phyloP scores from a whole-genome alignment of 2,113 vertebrate genomes.

The Cyanoramphus novaezelandiae region DNA sequence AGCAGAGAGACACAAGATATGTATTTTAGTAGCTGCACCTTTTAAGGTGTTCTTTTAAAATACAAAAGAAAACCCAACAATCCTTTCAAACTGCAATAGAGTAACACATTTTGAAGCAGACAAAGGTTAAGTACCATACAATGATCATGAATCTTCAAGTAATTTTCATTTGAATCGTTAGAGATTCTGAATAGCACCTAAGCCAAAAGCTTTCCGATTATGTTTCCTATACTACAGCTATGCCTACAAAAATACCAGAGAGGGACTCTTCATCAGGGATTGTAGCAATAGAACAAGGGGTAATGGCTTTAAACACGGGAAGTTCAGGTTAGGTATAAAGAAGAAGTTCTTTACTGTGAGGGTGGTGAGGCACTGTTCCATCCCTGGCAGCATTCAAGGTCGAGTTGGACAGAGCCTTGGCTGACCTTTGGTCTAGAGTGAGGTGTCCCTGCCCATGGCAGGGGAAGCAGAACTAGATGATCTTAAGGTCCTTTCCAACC shows the following conservation, averaged over 20 bases:
- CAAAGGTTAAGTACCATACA: background rate
- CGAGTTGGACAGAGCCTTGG: background rate
- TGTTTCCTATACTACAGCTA: background rate
- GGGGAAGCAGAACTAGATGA: background rate
- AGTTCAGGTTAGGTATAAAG: background rate
- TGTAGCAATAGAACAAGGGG: background rate
- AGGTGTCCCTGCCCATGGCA: background rate
- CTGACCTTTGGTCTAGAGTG: background rate
- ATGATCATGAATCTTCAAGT: background rate
- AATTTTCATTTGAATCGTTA: background rate
- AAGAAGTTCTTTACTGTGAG: background rate
- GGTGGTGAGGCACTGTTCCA: background rate
- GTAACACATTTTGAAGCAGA: background rate
- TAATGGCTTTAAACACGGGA: background rate
- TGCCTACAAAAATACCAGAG: background rate
- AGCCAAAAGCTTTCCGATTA: background rate
- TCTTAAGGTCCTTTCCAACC: background rate
- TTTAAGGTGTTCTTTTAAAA: background rate
- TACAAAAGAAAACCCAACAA: background rate
- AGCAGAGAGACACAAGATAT: background rate
- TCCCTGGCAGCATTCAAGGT: background rate
- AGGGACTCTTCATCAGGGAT: background rate
- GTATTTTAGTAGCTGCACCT: background rate
- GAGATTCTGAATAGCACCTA: background rate
- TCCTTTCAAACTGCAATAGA: background rate